Evolutionary conservation across 2,888 invertebrate genomes (phyloP).

Genomic region (Cephonodes hylas): DNA sequence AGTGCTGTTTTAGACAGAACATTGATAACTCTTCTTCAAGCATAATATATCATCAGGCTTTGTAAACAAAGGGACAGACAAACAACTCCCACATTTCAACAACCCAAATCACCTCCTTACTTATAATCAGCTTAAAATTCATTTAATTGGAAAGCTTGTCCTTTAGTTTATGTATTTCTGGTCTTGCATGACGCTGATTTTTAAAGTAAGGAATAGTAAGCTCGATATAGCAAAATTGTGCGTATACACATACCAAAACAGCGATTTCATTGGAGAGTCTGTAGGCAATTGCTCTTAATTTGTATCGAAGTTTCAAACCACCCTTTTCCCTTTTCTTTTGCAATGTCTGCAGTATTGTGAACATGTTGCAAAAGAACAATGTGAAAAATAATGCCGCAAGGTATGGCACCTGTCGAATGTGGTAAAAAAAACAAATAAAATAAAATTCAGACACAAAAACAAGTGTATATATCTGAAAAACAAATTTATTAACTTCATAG

Average conservation of each 20-base stretch:
- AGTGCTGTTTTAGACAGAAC: neutral
- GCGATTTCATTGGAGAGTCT: slow-evolving; percentile 71
- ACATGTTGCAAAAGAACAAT: slow-evolving; percentile 93
- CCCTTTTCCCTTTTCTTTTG: slow-evolving; percentile 87
- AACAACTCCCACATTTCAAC: neutral
- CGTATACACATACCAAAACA: slow-evolving; percentile 64
- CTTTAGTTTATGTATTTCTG: neutral
- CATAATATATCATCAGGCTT: neutral
- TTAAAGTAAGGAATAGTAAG: neutral
- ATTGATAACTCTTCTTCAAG: neutral
- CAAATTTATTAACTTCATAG: slow-evolving; percentile 54
- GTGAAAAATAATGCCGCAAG: slow-evolving; percentile 91
- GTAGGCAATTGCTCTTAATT: slow-evolving; percentile 77
- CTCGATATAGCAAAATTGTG: slow-evolving; percentile 1
- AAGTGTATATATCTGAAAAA: slow-evolving; percentile 49
- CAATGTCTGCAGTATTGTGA: slow-evolving; percentile 92
- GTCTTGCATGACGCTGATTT: neutral
- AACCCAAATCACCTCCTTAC: neutral
- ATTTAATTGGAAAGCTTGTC: neutral
- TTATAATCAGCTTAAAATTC: neutral
- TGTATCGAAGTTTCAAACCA: slow-evolving; percentile 82
- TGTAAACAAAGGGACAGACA: neutral
- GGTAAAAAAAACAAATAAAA: slow-evolving; percentile 52
- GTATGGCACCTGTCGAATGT: slow-evolving; percentile 85
- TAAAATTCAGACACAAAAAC: slow-evolving; percentile 43